Conservation (phyloP, 2,113 vertebrate genomes). For the Erythrolamprus reginae region DNA sequence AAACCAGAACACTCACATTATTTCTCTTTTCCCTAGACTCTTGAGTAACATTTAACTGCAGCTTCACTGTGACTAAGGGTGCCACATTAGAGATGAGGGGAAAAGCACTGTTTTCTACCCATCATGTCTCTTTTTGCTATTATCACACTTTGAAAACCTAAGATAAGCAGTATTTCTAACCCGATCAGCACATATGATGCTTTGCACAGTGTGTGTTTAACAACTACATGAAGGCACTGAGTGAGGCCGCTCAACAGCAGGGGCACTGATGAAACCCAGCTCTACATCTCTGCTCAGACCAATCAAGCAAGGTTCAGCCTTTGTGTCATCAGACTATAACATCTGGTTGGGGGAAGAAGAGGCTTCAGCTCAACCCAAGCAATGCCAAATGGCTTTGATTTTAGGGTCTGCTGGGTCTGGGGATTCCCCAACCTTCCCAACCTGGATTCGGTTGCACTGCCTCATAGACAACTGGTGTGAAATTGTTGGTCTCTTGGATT, state of each 20-base stretch:
- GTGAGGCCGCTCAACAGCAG: not conserved
- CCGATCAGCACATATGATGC: not conserved
- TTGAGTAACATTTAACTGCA: not conserved
- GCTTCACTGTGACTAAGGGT: not conserved
- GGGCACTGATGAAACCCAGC: not conserved
- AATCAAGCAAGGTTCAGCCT: not conserved
- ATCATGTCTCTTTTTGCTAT: not conserved
- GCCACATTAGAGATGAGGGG: not conserved
- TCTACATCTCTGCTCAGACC: not conserved
- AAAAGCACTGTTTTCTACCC: not conserved
- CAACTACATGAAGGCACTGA: not conserved
- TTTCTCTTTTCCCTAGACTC: not conserved
- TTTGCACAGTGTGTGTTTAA: not conserved
- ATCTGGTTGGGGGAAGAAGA: not conserved
- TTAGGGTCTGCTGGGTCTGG: not conserved
- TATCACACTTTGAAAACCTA: not conserved
- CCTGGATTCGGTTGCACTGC: not conserved
- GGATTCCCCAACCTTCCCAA: not conserved
- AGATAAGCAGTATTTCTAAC: not conserved
- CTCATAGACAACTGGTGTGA: not conserved
- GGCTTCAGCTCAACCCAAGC: not conserved
- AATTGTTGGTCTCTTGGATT: not conserved
- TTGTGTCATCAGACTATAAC: not conserved
- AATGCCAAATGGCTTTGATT: not conserved
- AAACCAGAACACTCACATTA: no score